Evolutionary conservation across 2,888 invertebrate species (phyloP).

Genomic region (Bombylius major): DNA sequence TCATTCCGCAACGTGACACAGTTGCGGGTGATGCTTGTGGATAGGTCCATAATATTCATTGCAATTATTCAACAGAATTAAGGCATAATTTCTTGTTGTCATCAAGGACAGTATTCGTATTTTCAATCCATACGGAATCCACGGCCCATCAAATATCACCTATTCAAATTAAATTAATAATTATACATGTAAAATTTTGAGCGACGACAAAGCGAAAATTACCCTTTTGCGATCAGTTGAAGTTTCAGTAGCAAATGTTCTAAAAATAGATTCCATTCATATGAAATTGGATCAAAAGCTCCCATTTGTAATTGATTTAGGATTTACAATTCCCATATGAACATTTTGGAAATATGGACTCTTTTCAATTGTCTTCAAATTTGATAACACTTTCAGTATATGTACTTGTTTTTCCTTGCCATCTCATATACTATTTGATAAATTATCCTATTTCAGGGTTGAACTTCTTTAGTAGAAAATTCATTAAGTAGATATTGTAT

Average conservation of each 20-base stretch:
- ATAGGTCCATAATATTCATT: conserved; percentile 67
- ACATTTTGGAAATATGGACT: conserved; percentile 44
- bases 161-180: conserved; percentile 7
- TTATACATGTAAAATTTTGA: background rate
- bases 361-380: conserved; percentile 47
- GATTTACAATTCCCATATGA: conserved; percentile 71
- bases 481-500: too few relatives aligned
- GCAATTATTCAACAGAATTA: conserved; percentile 86
- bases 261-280: conserved; percentile 80
- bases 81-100: conserved; percentile 85
- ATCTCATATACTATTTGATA: conserved; percentile 24
- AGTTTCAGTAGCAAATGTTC: conserved; percentile 61
- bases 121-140: conserved; percentile 88
- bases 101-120: conserved; percentile 82
- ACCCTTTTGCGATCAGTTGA: conserved; percentile 77
- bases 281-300: conserved; percentile 79
- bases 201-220: background rate
- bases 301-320: conserved; percentile 88
- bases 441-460: too few relatives aligned
- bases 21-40: conserved; percentile 83
- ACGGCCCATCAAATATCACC: conserved; percentile 82
- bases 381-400: conserved; percentile 60
- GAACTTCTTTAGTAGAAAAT: too few relatives aligned
- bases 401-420: conserved; percentile 70
- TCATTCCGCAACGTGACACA: conserved; percentile 84